Evolutionary conservation across 2,888 invertebrate genomes (phyloP), one percentile per base, ranked within the genome.

Genomic region (Elmis aenea): DNA sequence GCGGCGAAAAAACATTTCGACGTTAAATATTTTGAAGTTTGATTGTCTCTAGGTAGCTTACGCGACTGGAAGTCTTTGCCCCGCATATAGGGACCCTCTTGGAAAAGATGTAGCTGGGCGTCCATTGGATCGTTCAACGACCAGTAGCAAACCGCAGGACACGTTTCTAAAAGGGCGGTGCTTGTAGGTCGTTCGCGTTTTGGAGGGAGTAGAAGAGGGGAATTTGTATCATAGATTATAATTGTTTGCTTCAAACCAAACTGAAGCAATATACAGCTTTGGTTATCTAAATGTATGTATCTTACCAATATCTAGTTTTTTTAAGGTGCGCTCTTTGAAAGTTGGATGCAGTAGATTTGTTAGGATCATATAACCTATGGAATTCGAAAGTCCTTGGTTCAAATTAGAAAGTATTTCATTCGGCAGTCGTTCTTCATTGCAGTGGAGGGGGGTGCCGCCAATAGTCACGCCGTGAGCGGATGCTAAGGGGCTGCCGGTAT

Each of bases 51-150:
- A 51, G 50, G 47, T 51, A 46, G 46, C 46, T 32, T 50, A 44
- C 48, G 45, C 53, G 51, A 53, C 53, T 53, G 51, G 47, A 48
- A 51, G 48, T 45, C 48, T 44, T 45, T 36, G 34, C 47, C 47
- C 50, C 38, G 43, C 42, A 46, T 29, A 43, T 47, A 44, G 44
- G 45, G 44, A 45, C 50, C 48, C 49, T 43, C 43, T 36, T 38
- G 39, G 30, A 23, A 37, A 39, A 46, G 42, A 32, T 36, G 35
- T 36, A 37, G 33, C 26, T 18, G 33, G 33, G 15, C 26, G 38
- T 33, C 43, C 35, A 52, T 52, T 52, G 52, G 52, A 38, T 41
- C 33, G 32, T 28, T 24, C 28, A 28, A 32, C 38, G 33, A 32
- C 52, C 52, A 52, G 50, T 52, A 49, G 48, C 43, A 47, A 42